Conservation (phyloP, 2,888 invertebrate species). For the Agrochola circellaris region DNA sequence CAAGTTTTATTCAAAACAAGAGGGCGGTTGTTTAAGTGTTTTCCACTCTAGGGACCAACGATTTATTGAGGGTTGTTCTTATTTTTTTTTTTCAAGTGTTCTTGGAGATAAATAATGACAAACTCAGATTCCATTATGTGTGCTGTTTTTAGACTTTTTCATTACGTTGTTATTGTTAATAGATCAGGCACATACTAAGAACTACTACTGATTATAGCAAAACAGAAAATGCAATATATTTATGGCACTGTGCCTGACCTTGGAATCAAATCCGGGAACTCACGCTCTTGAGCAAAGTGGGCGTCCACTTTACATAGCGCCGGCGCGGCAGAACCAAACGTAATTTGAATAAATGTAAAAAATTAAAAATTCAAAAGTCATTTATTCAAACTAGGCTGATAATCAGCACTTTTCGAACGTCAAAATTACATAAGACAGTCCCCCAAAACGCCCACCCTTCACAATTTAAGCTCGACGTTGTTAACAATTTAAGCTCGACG, state of each 20-base stretch:
- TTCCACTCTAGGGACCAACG: conserved; percentile 8
- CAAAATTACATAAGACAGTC: no score
- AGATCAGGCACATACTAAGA: not conserved
- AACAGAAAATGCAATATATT: no score
- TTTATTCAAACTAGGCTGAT: no score
- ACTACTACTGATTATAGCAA: no score
- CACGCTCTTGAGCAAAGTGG: not conserved
- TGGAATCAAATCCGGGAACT: not conserved
- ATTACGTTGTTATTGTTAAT: not conserved
- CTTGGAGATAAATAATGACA: conserved; percentile 1
- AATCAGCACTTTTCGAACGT: no score
- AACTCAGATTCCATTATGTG: not conserved
- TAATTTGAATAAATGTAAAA: conserved; percentile 10
- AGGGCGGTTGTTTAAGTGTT: conserved; percentile 45
- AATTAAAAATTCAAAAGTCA: no score
- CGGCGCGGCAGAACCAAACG: not conserved
- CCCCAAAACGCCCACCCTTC: no score
- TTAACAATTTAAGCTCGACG: not conserved
- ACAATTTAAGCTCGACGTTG: no score
- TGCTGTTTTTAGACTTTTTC: not conserved
- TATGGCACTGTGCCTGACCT: not conserved
- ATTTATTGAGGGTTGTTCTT: conserved; percentile 27
- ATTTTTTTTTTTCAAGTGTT: conserved; percentile 7
- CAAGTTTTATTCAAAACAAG: conserved; percentile 50
- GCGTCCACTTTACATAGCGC: not conserved